Conservation (phyloP, 2,797 vertebrate genomes). For the Adrianichthys oophorus region DNA sequence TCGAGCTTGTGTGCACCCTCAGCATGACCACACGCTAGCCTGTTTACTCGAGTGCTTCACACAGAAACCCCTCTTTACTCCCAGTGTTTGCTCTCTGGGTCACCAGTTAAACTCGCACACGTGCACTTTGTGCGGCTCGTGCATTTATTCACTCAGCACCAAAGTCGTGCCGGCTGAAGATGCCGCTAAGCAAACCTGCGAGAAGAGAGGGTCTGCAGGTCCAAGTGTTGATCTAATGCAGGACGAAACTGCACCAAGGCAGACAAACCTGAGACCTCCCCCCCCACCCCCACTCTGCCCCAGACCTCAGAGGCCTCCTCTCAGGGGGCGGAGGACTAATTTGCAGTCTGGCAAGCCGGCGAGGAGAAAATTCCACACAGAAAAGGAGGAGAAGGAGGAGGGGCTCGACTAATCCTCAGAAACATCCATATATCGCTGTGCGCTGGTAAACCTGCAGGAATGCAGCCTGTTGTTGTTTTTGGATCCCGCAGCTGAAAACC, state of each 20-base stretch:
- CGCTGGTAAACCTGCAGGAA: slow-evolving; percentile 66
- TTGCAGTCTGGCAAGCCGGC: slow-evolving; percentile 25
- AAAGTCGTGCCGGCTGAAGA: too few relatives aligned
- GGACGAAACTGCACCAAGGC: too few relatives aligned
- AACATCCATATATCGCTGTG: slow-evolving; percentile 51
- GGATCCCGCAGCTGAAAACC: slow-evolving; percentile 46
- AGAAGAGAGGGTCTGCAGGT: too few relatives aligned
- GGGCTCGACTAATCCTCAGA: slow-evolving; percentile 53
- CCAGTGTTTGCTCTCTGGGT: slow-evolving; percentile 36
- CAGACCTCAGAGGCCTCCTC: slow-evolving; percentile 24
- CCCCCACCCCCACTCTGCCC: background rate
- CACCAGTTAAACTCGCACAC: slow-evolving; percentile 41
- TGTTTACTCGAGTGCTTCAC: background rate
- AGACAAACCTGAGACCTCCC: slow-evolving; percentile 5
- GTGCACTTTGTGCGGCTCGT: background rate
- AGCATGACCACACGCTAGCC: background rate
- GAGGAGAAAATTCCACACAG: slow-evolving; percentile 7
- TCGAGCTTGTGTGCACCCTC: too few relatives aligned
- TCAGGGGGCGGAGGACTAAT: slow-evolving; percentile 12
- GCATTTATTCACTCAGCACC: too few relatives aligned
- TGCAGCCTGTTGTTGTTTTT: slow-evolving; percentile 66
- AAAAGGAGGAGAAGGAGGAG: slow-evolving; percentile 21
- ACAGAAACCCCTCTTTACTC: slow-evolving; percentile 18
- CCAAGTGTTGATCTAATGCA: too few relatives aligned
- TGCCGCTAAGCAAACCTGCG: too few relatives aligned